Evolutionary conservation across 2,797 vertebrate genomes (phyloP).

Genomic region (Linurgus olivaceus): DNA sequence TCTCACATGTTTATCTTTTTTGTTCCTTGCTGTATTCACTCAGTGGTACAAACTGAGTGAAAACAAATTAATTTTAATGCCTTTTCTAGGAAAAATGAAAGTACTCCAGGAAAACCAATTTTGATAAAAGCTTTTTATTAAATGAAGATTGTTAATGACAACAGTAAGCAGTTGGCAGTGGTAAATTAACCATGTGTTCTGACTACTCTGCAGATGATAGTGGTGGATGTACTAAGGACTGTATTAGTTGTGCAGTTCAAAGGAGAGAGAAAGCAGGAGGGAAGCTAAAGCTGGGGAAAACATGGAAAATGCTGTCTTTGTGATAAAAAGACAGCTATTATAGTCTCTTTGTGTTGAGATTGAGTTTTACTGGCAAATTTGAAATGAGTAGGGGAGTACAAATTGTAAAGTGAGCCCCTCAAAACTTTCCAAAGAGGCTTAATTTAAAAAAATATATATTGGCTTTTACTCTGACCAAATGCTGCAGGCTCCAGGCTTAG

Average conservation of each 20-base stretch:
- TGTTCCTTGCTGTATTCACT: constrained; percentile 12
- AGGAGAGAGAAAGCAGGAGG: neutral
- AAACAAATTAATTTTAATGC: constrained; percentile 55
- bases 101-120: constrained; percentile 38
- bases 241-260: constrained; percentile 14
- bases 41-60: neutral
- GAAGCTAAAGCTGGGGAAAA: neutral
- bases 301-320: neutral
- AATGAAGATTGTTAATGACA: constrained; percentile 49
- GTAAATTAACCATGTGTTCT: constrained; percentile 20
- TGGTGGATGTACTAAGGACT: neutral
- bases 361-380: neutral
- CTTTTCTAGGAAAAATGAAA: constrained; percentile 49
- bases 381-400: neutral
- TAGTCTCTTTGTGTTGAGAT: neutral
- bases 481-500: neutral
- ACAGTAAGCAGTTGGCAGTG: constrained; percentile 7
- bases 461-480: neutral
- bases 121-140: constrained; percentile 42
- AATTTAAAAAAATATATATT: fast-evolving
- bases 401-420: neutral
- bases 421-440: neutral
- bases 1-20: constrained; percentile 30
- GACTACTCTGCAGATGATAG: neutral
- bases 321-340: neutral